Base-by-base conservation (phyloP, 2,113 vertebrate species). In the Otolemur garnettii region DNA sequence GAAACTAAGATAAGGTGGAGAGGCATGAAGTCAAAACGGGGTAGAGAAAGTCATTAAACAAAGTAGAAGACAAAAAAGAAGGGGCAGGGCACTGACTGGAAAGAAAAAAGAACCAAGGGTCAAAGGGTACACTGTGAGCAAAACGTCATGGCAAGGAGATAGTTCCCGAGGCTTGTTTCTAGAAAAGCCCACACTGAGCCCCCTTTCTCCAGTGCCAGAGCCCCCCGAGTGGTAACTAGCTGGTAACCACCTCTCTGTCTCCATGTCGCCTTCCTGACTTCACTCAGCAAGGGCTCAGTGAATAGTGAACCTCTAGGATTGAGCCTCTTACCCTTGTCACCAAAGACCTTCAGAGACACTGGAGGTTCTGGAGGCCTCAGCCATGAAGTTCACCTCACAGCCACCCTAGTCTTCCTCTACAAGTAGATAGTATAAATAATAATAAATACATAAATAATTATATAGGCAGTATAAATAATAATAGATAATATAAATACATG, bases 321-420 rank as follows among this genome's bases (percentile, higher is more conserved):
- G 11, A 79, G 45, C 10, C 0, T 8, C 2, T 10, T 42, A 22
- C 17, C 5, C 1, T 1, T 0, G 24, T n/a, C 38, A 62, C 50
- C 75, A 30, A 55, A 74, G 28, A 68, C n/a, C 17, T 4, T 24
- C 42, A 68, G 42, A 97, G 50, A 1, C 7, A 30, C 64, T 88
- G 24, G 24, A 59, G 38, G 30, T 22, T 35, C 72, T 15, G 1
- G 15, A 9, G 13, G 6, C 66, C 45, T 87, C 38, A 7, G 28
- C 42, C 22, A 22, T 14, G 2, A 28, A 22, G 7, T 45, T 35
- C 64, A 21, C 22, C 6, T 0, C 42, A 45, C 22, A 42, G 28
- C 0, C 26, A 55, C 21, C 22, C 75, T 42, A 18, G 26, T 18
- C 38, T 68, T 90, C 35, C 69, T 66, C 50, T 33, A 28, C 21